phyloP scores from a whole-genome alignment of 2,888 invertebrate genomes.

The Tachina fera region DNA sequence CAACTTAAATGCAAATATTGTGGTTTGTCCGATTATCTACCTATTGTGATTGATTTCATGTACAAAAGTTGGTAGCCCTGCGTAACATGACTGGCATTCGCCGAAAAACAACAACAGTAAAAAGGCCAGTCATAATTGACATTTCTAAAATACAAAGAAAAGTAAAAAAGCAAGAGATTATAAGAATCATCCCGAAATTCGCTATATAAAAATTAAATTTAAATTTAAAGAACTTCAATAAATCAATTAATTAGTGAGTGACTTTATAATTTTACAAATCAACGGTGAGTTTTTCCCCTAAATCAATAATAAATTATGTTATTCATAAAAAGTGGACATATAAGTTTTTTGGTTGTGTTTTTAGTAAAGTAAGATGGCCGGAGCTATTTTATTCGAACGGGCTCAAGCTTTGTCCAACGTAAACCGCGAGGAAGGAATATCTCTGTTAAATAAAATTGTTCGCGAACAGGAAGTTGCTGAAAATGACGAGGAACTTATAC shows the following conservation, averaged over 20 bases:
- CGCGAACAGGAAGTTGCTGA: conserved; percentile 90
- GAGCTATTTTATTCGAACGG: conserved; percentile 94
- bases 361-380: conserved; percentile 87
- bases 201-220: conserved; percentile 59
- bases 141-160: conserved; percentile 74
- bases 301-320: background rate
- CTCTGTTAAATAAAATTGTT: conserved; percentile 90
- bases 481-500: conserved; percentile 95
- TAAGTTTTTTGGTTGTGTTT: conserved; percentile 20
- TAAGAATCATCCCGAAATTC: conserved; percentile 71
- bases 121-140: conserved; percentile 57
- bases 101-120: conserved; percentile 57
- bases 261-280: conserved; percentile 30
- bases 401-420: conserved; percentile 90
- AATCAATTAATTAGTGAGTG: conserved; percentile 33
- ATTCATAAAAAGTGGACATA: background rate
- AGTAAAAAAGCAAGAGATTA: conserved; percentile 72
- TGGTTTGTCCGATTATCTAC: too few relatives aligned
- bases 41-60: conserved; percentile 22
- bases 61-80: conserved; percentile 74
- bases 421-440: conserved; percentile 90
- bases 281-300: conserved; percentile 42
- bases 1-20: background rate
- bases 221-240: conserved; percentile 33
- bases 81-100: conserved; percentile 81